Percentiles rank a stretch among this genome's conserved stretches.
These are phyloP conservation scores for Drosophila aldrichi DNA, from an alignment of 2,888 invertebrate species.

Conservation along the genomic window DNA sequence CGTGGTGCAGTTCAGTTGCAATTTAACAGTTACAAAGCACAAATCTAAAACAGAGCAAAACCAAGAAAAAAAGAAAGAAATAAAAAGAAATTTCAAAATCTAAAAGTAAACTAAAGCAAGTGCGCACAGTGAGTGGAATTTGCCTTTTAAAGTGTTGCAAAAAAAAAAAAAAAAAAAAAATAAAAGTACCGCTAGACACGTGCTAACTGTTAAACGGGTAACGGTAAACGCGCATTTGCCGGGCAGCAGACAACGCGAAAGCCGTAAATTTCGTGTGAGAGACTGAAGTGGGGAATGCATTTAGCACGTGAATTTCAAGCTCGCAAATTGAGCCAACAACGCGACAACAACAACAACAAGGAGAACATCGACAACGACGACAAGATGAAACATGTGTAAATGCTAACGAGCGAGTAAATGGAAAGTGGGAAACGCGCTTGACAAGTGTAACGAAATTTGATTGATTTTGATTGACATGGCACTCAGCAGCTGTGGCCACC, in stretches of 20 bases:
- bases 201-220: constrained; percentile 18
- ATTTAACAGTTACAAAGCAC: background rate
- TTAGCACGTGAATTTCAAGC: constrained; percentile 42
- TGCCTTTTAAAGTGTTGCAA: constrained; percentile 7
- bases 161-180: background rate
- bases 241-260: constrained; percentile 25
- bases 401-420: constrained; percentile 57
- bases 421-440: constrained; percentile 15
- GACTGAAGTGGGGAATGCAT: constrained; percentile 27
- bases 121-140: constrained; percentile 18
- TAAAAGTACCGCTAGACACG: constrained; percentile 3
- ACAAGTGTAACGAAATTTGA: constrained; percentile 61
- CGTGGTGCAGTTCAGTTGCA: constrained; percentile 38
- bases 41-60: constrained; percentile 20
- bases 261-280: constrained; percentile 26
- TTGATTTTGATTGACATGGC: constrained; percentile 79
- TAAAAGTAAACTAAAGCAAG: constrained; percentile 5
- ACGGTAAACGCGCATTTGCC: constrained; percentile 21
- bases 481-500: constrained; percentile 48
- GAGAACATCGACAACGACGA: constrained; percentile 7
- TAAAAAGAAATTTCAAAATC: too few species aligned
- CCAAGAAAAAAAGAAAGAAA: too few species aligned
- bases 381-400: constrained; percentile 63
- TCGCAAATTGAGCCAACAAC: constrained; percentile 47
- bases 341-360: constrained; percentile 19